A percentile compares a stretch with the other conserved stretches of the same genome.
Evolutionary conservation across 2,888 invertebrate species (phyloP).

Genomic region (Diarsia rubi): DNA sequence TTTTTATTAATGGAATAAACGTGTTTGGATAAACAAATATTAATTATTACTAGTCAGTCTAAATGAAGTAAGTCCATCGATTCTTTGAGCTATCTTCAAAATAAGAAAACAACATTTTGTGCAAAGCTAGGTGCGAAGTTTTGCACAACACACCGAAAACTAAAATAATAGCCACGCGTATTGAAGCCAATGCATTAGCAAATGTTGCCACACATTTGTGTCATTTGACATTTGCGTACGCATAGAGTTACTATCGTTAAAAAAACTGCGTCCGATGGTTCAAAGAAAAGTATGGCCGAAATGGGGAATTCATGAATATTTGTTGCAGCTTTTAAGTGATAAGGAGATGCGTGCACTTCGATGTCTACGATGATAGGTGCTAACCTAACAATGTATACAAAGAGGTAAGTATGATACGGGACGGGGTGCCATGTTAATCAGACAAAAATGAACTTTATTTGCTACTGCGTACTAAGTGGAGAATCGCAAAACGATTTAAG

Average conservation of each 20-base stretch:
- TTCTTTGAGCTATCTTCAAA: slow-evolving; percentile 67
- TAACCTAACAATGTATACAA: slow-evolving; percentile 73
- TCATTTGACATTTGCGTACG: slow-evolving; percentile 27
- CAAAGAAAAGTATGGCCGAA: slow-evolving; percentile 81
- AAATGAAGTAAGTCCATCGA: slow-evolving; percentile 43
- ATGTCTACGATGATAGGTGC: slow-evolving; percentile 83
- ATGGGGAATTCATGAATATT: slow-evolving; percentile 90
- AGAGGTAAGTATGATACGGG: slow-evolving; percentile 83
- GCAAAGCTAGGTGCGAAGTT: slow-evolving; percentile 62
- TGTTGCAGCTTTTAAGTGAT: slow-evolving; percentile 89
- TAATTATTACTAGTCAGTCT: slow-evolving; percentile 65
- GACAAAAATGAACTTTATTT: slow-evolving; percentile 44
- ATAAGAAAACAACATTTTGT: slow-evolving; percentile 40
- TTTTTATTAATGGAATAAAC: slow-evolving; percentile 8
- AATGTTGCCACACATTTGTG: slow-evolving; percentile 13
- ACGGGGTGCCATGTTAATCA: slow-evolving; percentile 58
- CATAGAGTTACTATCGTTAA: slow-evolving; percentile 22
- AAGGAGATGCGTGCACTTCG: slow-evolving; percentile 82
- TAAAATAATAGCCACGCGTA: neutral
- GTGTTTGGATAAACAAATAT: slow-evolving; percentile 7
- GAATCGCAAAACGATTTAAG: slow-evolving; percentile 7
- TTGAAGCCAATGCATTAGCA: slow-evolving; percentile 23
- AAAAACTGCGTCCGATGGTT: slow-evolving; percentile 63
- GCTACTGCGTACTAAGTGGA: slow-evolving; percentile 30
- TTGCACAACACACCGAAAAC: slow-evolving; percentile 45